Conservation (phyloP, 2,888 invertebrate species). For the Dysmachus trigonus region DNA sequence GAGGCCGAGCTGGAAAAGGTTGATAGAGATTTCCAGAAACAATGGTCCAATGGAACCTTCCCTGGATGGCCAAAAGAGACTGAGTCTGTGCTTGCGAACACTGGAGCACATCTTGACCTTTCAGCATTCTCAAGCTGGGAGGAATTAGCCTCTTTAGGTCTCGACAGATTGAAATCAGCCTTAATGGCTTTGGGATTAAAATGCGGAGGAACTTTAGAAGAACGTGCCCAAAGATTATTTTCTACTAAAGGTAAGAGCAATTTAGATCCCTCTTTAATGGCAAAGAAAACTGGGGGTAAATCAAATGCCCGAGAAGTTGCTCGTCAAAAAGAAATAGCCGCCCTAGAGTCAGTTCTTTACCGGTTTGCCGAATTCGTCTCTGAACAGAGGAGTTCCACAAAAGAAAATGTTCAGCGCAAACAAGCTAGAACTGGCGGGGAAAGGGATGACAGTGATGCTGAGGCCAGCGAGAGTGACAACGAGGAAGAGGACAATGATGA, state of each 20-base stretch:
- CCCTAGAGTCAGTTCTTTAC: conserved; percentile 90
- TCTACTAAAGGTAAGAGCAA: conserved; percentile 95
- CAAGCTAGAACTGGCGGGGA: conserved; percentile 96
- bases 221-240: conserved; percentile 95
- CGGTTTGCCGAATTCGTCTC: conserved; percentile 84
- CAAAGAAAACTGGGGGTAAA: conserved; percentile 80
- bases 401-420: conserved; percentile 98
- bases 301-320: conserved; percentile 66
- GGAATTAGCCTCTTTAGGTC: conserved; percentile 94
- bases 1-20: conserved; percentile 81
- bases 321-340: conserved; percentile 86
- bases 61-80: conserved; percentile 98
- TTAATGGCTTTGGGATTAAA: conserved; percentile 96
- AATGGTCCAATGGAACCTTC: conserved; percentile 90
- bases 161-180: conserved; percentile 97
- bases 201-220: conserved; percentile 98
- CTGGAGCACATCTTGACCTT: conserved; percentile 97
- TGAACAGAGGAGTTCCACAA: conserved; percentile 87
- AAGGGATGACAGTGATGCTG: conserved; percentile 89
- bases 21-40: conserved; percentile 80
- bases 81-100: conserved; percentile 89
- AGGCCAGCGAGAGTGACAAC: conserved; percentile 80
- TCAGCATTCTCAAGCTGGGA: conserved; percentile 97
- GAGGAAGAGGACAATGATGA: conserved; percentile 93
- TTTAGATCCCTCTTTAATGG: conserved; percentile 88